phyloP scores from a whole-genome alignment of 30 jellyfish, hydroid and myxozoan species.

The Clytia hemisphaerica region DNA sequence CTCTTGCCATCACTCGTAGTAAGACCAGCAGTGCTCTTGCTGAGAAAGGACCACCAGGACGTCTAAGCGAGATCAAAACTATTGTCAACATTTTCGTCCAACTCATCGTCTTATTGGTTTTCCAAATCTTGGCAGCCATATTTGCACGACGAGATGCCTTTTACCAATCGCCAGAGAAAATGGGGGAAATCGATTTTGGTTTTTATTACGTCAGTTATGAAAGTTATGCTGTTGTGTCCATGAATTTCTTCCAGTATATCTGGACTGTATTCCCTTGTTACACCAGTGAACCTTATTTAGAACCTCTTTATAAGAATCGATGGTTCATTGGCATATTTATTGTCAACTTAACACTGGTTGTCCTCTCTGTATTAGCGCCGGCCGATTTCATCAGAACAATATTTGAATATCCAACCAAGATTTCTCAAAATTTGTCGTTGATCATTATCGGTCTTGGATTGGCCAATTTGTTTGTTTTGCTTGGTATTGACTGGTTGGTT shows the following conservation, averaged over 20 bases:
- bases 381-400: no score
- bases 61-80: slow-evolving; percentile 24
- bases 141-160: slow-evolving; percentile 7
- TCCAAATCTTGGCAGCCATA: not conserved
- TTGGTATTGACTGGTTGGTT: no score
- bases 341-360: no score
- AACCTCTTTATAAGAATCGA: slow-evolving; percentile 14
- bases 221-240: slow-evolving; percentile 1
- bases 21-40: not conserved
- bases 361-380: no score
- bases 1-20: slow-evolving; percentile 12
- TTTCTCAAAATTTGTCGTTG: no score
- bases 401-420: no score
- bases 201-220: slow-evolving; percentile 16
- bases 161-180: slow-evolving; percentile 30
- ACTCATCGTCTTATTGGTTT: not conserved
- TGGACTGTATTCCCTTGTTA: slow-evolving; percentile 1
- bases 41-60: slow-evolving; percentile 21
- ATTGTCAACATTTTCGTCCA: slow-evolving; percentile 4
- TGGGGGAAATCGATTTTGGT: not conserved
- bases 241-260: not conserved
- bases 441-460: no score
- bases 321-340: not conserved
- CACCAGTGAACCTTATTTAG: slow-evolving; percentile 29
- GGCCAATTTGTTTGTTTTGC: no score